Base-by-base conservation (phyloP, 2,888 invertebrate genomes). In the Drepana falcataria region DNA sequence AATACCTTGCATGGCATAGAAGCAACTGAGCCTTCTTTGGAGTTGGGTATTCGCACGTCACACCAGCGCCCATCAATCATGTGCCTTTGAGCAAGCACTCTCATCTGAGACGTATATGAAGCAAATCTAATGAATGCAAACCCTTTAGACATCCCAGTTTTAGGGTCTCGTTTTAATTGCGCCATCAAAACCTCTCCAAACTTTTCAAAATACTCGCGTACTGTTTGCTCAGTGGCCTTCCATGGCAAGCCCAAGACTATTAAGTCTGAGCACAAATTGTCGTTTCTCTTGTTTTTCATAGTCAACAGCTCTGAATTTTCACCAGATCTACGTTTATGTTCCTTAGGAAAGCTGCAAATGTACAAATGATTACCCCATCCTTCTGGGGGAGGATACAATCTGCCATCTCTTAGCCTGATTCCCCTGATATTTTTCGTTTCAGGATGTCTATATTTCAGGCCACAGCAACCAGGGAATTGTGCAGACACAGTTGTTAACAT, bases 31-130 rank as follows among this genome's bases (percentile, higher is more conserved):
- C 94, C 94, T 89, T 95, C 92, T 86, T 97, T 98, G 35, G 97
- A 98, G 85, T 98, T 98, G 48, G 99, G 99, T 85, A 99, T 97
- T 92, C 98, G 97, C 6, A 99, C 99, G 92, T 99, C 99, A 91
- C 99, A 99, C 97, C 98, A 98, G 70, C 99, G 93, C 0, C 98
- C 98, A 91, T 99, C 99, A 70, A 99, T 99, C 93, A 98, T 96
- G 86, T 99, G 98, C 64, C 98, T 93, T 80, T 98, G 97, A 5
- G 97, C 95, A 62, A 99, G 92, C 49, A 98, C 99, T 78, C 98
- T 94, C 92, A 97, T 95, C 87, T 99, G 99, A 55, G 97, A 96
- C 73, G 98, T 98, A 81, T 98, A 98, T 64, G 96, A 96, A 55
- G 95, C 95, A 91, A 99, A 99, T 69, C 99, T 93, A 62, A 99